phyloP scores from a whole-genome alignment of 2,797 vertebrate genomes.

The Diglossa cyanea region DNA sequence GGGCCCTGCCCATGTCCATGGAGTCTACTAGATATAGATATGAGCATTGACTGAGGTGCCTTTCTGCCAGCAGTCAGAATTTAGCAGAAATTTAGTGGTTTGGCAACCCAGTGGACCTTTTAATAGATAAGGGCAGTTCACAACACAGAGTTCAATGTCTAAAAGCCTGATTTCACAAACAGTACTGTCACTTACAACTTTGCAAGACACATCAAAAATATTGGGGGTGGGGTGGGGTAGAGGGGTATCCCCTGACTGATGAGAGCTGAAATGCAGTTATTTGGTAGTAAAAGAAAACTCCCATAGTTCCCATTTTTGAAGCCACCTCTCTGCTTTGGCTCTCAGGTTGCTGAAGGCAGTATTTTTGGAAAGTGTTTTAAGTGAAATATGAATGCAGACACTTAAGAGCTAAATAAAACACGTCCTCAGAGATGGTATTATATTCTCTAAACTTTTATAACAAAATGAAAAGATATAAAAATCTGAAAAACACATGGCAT shows the following conservation, averaged over 20 bases:
- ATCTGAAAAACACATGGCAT: not conserved
- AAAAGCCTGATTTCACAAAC: not conserved
- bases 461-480: not conserved
- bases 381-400: not conserved
- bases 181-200: not conserved
- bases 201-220: not conserved
- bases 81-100: not conserved
- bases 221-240: fast-evolving
- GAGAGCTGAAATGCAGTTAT: not conserved
- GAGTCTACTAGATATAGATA: no score
- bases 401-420: not conserved
- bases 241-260: not conserved
- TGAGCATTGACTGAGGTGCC: not conserved
- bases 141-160: not conserved
- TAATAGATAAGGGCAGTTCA: not conserved
- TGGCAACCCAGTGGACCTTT: not conserved
- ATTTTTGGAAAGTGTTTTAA: not conserved
- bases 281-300: not conserved
- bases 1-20: no score
- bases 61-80: not conserved
- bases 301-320: not conserved
- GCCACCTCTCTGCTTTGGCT: not conserved
- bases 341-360: not conserved
- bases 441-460: not conserved
- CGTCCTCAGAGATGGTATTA: not conserved